Evolutionary conservation across 1,140 invertebrate species (phyloP), one percentile per base, ranked within the genome.

Genomic region (Cydia amplana): DNA sequence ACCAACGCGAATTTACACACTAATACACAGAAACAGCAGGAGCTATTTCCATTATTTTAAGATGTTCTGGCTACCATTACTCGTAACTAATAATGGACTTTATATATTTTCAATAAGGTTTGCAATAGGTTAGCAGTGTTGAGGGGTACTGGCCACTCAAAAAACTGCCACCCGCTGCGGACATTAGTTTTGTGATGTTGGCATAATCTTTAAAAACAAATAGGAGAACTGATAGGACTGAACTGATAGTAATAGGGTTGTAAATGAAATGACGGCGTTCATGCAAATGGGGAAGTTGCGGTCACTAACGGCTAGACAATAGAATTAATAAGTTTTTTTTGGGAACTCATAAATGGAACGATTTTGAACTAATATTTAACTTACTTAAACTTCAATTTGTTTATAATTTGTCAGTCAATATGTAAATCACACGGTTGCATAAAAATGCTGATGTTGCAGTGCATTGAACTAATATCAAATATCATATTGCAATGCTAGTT

Each of bases 181-280:
- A 40, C 65, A 70, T 70, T 70, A 18, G 65, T 70, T 40, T 60
- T 36, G 65, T 36, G 12, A 70, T 70, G 65, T 70, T 70, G 65
- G 65, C 55, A 60, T 60, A 12, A 60, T n/a, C 20, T 55, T 55
- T 23, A 60, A 23, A 60, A n/a, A 60, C 20, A 60, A 60, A 60
- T 60, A 12, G 55, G 49, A 51, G n/a, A 60, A 60, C 18, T 23
- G 6, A 60, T 23, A 9, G 20, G 20, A 23, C 3, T 20, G 12
- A 60, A 60, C n/a, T 12, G 20, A 23, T 60, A 4, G n/a, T 10
- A 20, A 23, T 60, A 60, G 5, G 6, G 55, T 60, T 60, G 16
- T 12, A 7, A 12, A 23, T 10, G 9, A 60, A 20, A 23, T 23
- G 55, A 10, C 1, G 20, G 55, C 9, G 20, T 60, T 23, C 20